phyloP scores from a whole-genome alignment of 2,888 invertebrate species.

The Myathropa florea region DNA sequence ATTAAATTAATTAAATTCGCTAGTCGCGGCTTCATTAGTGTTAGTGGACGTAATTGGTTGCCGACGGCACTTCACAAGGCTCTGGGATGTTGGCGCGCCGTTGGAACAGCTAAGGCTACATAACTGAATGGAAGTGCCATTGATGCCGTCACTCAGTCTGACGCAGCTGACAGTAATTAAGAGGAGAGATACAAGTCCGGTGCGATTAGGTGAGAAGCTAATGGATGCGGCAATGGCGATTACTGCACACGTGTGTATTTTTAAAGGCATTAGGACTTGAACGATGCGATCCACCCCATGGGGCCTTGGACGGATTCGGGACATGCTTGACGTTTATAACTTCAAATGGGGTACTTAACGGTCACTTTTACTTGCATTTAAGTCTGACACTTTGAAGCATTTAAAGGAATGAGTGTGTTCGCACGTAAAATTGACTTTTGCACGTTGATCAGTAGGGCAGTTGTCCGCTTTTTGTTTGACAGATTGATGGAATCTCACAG shows the following conservation, averaged over 20 bases:
- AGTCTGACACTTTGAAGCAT: no score
- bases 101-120: neutral
- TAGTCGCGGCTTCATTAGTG: conserved; percentile 45
- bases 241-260: neutral
- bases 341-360: neutral
- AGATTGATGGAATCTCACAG: no score
- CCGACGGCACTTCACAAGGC: conserved; percentile 11
- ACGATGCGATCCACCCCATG: neutral
- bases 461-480: no score
- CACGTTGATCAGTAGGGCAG: no score
- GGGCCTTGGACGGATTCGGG: neutral
- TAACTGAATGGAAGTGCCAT: conserved; percentile 1
- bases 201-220: neutral
- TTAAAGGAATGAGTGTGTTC: no score
- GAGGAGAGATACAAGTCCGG: neutral
- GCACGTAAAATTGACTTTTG: no score
- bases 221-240: neutral
- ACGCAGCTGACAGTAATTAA: conserved; percentile 47
- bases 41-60: conserved; percentile 55
- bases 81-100: neutral
- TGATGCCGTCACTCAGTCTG: conserved; percentile 46
- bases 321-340: neutral
- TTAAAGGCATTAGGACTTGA: neutral
- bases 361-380: neutral
- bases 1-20: conserved; percentile 66